A percentile compares a stretch with the other conserved stretches of the same genome.
These are phyloP conservation scores for Diorhabda carinulata DNA, from an alignment of 1,140 invertebrate genomes.

Conservation along the genomic window DNA sequence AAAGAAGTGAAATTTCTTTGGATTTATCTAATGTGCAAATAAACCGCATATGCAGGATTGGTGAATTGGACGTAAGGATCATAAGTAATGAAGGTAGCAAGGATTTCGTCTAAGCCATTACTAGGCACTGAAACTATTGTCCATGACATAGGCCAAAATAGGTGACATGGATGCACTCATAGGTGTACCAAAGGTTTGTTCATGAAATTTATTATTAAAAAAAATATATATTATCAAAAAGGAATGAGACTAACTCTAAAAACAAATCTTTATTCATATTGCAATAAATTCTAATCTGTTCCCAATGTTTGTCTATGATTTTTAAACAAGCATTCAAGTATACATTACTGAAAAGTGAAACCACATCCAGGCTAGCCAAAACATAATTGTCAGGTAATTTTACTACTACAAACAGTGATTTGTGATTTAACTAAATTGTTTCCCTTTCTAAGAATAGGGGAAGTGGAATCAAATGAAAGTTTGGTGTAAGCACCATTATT, in stretches of 20 bases:
- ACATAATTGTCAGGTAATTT: not conserved
- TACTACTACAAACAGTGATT: too few species aligned
- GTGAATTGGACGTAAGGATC: slow-evolving; percentile 7
- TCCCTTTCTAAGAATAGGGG: too few species aligned
- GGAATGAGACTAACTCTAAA: not conserved
- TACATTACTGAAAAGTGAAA: slow-evolving; percentile 6
- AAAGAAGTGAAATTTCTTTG: too few species aligned
- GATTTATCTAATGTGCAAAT: too few species aligned
- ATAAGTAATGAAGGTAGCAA: slow-evolving; percentile 4
- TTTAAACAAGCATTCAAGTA: slow-evolving; percentile 1
- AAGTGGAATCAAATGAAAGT: too few species aligned
- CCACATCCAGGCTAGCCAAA: not conserved
- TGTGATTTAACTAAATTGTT: too few species aligned
- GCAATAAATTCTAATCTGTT: not conserved
- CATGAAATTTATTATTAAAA: not conserved
- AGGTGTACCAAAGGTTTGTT: not conserved
- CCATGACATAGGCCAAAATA: not conserved
- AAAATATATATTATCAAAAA: not conserved
- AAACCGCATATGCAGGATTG: too few species aligned
- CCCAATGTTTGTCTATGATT: not conserved
- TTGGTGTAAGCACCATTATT: too few species aligned
- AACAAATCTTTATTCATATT: slow-evolving; percentile 2
- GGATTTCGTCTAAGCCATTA: not conserved
- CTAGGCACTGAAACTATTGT: not conserved
- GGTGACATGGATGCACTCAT: not conserved